These are phyloP conservation scores for Phortica magna DNA, from an alignment of 2,888 invertebrate species.

Conservation along the genomic window DNA sequence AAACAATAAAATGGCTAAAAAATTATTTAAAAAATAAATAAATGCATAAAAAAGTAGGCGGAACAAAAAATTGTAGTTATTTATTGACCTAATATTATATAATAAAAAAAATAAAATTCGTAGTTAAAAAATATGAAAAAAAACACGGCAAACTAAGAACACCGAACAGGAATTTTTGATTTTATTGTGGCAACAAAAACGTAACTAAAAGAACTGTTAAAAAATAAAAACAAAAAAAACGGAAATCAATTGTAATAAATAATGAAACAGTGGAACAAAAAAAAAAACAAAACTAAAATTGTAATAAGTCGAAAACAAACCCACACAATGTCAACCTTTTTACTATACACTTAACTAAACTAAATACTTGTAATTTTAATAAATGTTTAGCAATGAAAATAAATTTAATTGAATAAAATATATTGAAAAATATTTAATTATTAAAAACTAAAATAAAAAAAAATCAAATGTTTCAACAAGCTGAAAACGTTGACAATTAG, in stretches of 20 bases:
- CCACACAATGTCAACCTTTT: conserved; percentile 43
- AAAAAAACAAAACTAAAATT: conserved; percentile 31
- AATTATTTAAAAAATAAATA: neutral
- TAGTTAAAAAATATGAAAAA: conserved; percentile 38
- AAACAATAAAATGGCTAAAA: neutral
- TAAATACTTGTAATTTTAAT: conserved; percentile 5
- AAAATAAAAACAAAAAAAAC: conserved; percentile 36
- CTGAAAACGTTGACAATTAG: conserved; percentile 19
- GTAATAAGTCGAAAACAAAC: conserved; percentile 45
- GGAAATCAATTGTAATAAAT: conserved; percentile 43
- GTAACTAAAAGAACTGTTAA: conserved; percentile 56
- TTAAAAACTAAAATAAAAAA: neutral
- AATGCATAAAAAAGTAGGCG: neutral
- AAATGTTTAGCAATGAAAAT: neutral
- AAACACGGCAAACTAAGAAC: conserved; percentile 54
- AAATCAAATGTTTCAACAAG: conserved; percentile 8
- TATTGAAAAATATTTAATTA: neutral
- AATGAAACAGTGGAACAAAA: conserved; percentile 34
- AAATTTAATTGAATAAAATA: conserved; percentile 5
- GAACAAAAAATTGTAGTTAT: conserved; percentile 14
- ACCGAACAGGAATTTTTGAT: conserved; percentile 64
- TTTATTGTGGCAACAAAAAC: conserved; percentile 37
- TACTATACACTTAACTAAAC: neutral
- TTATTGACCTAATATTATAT: conserved; percentile 13
- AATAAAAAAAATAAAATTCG: conserved; percentile 18